phyloP scores from a whole-genome alignment of 1,140 invertebrate species.

The Bacillus rossius region DNA sequence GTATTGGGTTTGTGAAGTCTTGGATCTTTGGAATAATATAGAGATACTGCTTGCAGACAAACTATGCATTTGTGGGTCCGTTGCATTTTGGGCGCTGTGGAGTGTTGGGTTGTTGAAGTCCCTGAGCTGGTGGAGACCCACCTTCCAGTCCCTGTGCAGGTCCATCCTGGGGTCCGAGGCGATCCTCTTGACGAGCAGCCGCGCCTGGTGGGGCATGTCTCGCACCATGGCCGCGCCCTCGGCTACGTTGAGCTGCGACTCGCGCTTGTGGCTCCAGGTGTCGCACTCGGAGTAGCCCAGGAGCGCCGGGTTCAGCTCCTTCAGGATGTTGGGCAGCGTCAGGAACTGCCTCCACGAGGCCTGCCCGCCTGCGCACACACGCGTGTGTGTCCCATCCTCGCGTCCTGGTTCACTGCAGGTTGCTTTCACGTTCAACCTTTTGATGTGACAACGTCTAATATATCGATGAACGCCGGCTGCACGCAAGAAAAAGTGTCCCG shows the following conservation, averaged over 20 bases:
- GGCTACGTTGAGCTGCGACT: conserved; percentile 55
- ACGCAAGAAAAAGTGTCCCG: too few relatives aligned
- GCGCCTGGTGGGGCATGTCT: conserved; percentile 59
- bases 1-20: too few relatives aligned
- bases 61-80: too few relatives aligned
- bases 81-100: too few relatives aligned
- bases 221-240: conserved; percentile 51
- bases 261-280: conserved; percentile 39
- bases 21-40: too few relatives aligned
- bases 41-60: too few relatives aligned
- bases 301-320: conserved; percentile 58
- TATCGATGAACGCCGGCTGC: too few relatives aligned
- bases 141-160: conserved; percentile 62
- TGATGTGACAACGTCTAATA: too few relatives aligned
- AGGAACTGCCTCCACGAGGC: conserved; percentile 51
- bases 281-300: conserved; percentile 51
- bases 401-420: too few relatives aligned
- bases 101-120: too few relatives aligned
- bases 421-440: too few relatives aligned
- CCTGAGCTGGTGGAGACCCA: conserved; percentile 28
- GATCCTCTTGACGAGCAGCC: conserved; percentile 52
- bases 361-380: conserved; percentile 44
- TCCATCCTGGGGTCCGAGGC: conserved; percentile 51
- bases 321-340: conserved; percentile 53
- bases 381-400: too few relatives aligned